Evolutionary conservation across 2,113 vertebrate species (phyloP).

Genomic region (Peromyscus maniculatus): DNA sequence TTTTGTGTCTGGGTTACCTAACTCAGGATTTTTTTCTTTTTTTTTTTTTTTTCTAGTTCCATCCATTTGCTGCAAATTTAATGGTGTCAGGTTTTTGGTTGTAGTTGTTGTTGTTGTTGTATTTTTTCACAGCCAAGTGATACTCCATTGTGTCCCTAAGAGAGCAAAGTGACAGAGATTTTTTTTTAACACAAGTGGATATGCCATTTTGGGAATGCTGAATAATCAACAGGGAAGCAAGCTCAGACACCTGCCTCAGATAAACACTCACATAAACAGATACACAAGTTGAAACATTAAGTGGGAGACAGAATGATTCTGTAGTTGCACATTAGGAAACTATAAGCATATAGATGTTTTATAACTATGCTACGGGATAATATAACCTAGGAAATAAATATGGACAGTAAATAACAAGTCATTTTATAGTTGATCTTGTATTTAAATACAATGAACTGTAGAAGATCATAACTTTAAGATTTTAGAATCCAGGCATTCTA

Average conservation of each 20-base stretch:
- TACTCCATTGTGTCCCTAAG: no score
- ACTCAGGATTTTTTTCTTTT: no score
- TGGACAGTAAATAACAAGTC: neutral
- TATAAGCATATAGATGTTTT: neutral
- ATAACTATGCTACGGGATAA: neutral
- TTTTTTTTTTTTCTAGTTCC: no score
- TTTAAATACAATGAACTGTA: neutral
- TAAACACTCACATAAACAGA: neutral
- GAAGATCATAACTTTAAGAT: neutral
- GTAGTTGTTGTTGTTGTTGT: no score
- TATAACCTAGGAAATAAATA: neutral
- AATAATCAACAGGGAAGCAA: neutral
- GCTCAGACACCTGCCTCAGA: neutral
- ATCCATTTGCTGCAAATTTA: no score
- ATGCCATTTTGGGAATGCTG: neutral
- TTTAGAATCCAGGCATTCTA: neutral
- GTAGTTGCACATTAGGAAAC: neutral
- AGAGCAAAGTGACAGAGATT: neutral
- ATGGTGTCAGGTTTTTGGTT: no score
- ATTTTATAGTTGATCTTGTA: neutral
- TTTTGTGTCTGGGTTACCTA: no score
- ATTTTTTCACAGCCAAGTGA: no score
- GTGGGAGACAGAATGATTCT: neutral
- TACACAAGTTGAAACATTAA: neutral
- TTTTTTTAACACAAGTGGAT: neutral